phyloP scores from a whole-genome alignment of 2,888 invertebrate genomes.

The Hirtodrosophila duncani region DNA sequence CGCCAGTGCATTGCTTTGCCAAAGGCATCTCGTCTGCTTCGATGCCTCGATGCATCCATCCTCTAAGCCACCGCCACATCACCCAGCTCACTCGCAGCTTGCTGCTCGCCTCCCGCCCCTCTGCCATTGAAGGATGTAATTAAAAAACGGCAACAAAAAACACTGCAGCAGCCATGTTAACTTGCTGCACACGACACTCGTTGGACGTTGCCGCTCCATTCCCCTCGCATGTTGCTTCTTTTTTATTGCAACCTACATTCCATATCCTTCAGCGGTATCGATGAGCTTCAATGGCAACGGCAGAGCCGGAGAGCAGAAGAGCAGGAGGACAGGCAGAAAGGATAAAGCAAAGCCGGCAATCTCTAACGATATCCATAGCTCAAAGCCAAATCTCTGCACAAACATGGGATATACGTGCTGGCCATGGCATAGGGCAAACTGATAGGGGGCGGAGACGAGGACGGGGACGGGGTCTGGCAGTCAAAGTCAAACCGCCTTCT shows the following conservation, averaged over 20 bases:
- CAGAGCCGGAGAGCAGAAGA: conserved; percentile 59
- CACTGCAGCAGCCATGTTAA: conserved; percentile 47
- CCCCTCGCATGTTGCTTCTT: not conserved
- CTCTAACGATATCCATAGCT: conserved; percentile 71
- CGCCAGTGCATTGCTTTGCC: no score
- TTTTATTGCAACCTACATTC: no score
- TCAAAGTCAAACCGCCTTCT: conserved; percentile 48
- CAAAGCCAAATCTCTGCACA: conserved; percentile 74
- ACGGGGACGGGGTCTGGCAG: conserved; percentile 32
- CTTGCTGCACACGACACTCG: conserved; percentile 51
- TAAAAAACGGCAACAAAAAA: conserved; percentile 59
- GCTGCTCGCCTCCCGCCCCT: conserved; percentile 1
- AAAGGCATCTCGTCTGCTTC: no score
- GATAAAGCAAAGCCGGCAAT: conserved; percentile 33
- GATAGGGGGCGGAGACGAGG: not conserved
- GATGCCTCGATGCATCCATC: no score
- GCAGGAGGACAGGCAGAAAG: not conserved
- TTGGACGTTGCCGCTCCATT: conserved; percentile 38
- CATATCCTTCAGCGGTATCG: no score
- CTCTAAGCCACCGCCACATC: conserved; percentile 23
- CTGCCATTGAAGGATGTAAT: conserved; percentile 63
- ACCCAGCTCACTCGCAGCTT: not conserved
- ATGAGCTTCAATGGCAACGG: conserved; percentile 51
- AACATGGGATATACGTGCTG: conserved; percentile 63
- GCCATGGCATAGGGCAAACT: no score